Conservation (phyloP, 2,888 invertebrate genomes). For the Eilema griseolum region DNA sequence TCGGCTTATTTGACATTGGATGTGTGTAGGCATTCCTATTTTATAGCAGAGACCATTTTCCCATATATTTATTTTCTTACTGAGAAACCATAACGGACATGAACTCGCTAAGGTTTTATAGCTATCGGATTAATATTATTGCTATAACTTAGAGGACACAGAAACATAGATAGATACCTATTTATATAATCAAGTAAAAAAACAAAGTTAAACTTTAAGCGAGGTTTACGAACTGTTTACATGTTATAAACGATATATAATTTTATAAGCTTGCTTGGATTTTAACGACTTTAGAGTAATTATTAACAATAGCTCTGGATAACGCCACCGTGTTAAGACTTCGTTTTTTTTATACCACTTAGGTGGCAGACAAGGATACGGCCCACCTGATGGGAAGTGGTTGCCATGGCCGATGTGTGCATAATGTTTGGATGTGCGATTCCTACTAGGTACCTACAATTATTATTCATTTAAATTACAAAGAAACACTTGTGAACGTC, state of each 20-base stretch:
- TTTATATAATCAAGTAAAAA: neutral
- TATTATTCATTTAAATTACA: no score
- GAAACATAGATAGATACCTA: neutral
- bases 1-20: conserved; percentile 4
- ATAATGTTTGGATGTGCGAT: no score
- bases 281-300: neutral
- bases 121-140: neutral
- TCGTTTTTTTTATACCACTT: no score
- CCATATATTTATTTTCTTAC: neutral
- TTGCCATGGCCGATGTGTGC: no score
- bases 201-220: neutral
- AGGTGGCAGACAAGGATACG: no score
- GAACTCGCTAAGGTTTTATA: neutral
- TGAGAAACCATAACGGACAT: neutral
- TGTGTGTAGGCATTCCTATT: neutral
- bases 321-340: no score
- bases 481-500: no score
- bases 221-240: neutral
- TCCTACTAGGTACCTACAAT: no score
- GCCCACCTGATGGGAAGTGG: no score
- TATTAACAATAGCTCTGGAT: no score
- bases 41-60: neutral
- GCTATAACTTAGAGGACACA: neutral
- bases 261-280: neutral
- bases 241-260: neutral